These are phyloP conservation scores for Monochamus alternatus DNA, from an alignment of 2,888 invertebrate genomes.

Conservation along the genomic window DNA sequence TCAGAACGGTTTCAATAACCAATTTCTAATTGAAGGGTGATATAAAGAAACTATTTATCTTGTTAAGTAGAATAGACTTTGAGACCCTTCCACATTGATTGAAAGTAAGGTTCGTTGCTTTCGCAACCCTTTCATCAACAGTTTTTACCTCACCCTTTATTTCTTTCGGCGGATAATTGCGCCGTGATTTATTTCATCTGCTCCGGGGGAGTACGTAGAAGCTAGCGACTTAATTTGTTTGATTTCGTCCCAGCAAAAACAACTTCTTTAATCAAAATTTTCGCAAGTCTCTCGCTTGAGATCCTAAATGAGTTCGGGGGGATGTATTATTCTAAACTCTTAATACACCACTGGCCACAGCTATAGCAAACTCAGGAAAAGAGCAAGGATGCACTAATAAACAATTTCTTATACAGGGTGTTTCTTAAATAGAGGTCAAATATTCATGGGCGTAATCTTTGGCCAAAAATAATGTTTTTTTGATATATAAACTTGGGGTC, in stretches of 20 bases:
- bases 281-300: neutral
- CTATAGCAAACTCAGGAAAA: too few species aligned
- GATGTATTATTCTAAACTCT: too few species aligned
- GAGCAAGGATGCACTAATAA: too few species aligned
- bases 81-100: conserved; percentile 18
- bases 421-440: too few species aligned
- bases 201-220: conserved; percentile 8
- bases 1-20: conserved; percentile 23
- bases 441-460: too few species aligned
- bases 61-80: conserved; percentile 39
- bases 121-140: conserved; percentile 42
- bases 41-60: conserved; percentile 47
- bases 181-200: conserved; percentile 28
- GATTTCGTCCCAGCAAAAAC: conserved; percentile 9
- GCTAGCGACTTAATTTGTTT: conserved; percentile 20
- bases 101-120: conserved; percentile 23
- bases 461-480: too few species aligned
- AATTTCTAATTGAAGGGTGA: conserved; percentile 46
- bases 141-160: conserved; percentile 21
- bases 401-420: too few species aligned
- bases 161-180: conserved; percentile 29
- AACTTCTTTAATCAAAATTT: conserved; percentile 26
- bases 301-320: too few species aligned
- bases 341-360: too few species aligned
- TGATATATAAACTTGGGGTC: too few species aligned